Conservation (phyloP, 2,113 vertebrate genomes). For the Morone chrysops region DNA sequence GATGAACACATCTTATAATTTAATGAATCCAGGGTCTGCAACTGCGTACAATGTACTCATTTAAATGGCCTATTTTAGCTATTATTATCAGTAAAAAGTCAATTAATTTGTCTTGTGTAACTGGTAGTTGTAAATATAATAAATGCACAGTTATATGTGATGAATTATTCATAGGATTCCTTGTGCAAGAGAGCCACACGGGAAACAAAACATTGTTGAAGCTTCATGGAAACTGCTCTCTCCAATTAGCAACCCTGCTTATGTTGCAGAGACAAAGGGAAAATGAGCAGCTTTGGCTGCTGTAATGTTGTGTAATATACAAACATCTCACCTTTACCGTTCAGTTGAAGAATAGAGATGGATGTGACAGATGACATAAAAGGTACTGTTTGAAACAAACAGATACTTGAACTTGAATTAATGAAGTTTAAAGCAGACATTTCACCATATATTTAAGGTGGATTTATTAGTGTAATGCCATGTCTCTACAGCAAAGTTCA, state of each 20-base stretch:
- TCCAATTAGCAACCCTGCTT: constrained; percentile 47
- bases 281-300: constrained; percentile 20
- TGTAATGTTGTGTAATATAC: neutral
- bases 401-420: neutral
- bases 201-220: constrained; percentile 47
- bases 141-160: constrained; percentile 15
- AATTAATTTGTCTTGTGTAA: neutral
- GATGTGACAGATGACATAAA: constrained; percentile 6
- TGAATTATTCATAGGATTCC: constrained; percentile 49
- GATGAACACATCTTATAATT: neutral
- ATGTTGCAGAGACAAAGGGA: constrained; percentile 28
- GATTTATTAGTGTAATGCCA: constrained; percentile 76
- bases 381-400: neutral
- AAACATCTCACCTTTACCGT: neutral
- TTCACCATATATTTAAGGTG: constrained; percentile 58
- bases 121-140: constrained; percentile 18
- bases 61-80: neutral
- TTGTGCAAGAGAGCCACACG: constrained; percentile 18
- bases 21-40: neutral
- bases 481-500: constrained; percentile 67
- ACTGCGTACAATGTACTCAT: neutral
- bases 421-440: constrained; percentile 57
- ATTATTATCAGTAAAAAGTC: neutral
- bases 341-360: constrained; percentile 11
- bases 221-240: constrained; percentile 36